phyloP scores from a whole-genome alignment of 2,113 vertebrate species.

The Myotis lucifugus region DNA sequence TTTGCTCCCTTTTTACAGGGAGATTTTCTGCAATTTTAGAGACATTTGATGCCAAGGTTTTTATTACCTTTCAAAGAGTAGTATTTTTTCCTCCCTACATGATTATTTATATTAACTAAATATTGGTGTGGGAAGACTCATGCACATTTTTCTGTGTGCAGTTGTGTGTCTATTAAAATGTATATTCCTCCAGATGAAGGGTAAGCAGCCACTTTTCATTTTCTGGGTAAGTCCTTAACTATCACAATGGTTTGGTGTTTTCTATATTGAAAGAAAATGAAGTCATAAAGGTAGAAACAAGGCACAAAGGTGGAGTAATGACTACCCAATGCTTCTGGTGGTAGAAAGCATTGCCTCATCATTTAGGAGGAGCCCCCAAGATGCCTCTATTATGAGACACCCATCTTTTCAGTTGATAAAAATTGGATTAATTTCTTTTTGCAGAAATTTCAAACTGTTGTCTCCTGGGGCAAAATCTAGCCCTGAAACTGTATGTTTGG shows the following conservation, averaged over 20 bases:
- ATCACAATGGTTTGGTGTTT: background rate
- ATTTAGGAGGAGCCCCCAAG: background rate
- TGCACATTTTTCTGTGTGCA: background rate
- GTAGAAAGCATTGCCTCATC: background rate
- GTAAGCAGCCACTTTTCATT: background rate
- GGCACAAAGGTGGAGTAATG: background rate
- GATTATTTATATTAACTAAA: conserved; percentile 36
- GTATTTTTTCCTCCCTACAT: background rate
- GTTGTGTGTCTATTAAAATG: background rate
- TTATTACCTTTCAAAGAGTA: conserved; percentile 27
- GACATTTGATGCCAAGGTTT: conserved; percentile 30
- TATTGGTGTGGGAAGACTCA: background rate
- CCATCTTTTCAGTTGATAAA: background rate
- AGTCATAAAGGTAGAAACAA: background rate
- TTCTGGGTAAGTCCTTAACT: background rate
- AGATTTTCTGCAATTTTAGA: conserved; percentile 57
- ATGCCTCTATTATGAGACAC: background rate
- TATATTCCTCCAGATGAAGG: background rate
- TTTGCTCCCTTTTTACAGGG: conserved; percentile 75
- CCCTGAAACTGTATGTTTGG: background rate
- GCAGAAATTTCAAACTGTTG: background rate
- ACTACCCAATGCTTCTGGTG: background rate
- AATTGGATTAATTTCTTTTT: background rate
- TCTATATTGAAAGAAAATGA: conserved; percentile 34
- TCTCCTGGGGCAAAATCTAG: background rate